Base-by-base conservation (phyloP, 2,888 invertebrate species). In the Melieria picta region DNA sequence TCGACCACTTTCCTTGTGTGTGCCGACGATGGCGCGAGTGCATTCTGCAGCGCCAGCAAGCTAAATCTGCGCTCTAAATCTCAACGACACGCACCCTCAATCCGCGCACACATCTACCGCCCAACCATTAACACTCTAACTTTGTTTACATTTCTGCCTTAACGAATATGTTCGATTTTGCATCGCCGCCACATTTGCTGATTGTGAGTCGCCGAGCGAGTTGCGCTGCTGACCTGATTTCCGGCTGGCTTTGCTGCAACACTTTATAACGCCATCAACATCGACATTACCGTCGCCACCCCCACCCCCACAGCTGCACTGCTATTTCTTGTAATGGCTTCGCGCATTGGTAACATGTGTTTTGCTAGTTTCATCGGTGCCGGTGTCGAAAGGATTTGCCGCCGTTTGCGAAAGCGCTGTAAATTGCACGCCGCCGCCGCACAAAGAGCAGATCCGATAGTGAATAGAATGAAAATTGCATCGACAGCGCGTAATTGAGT, bases 101-200 rank as follows among this genome's bases (percentile, higher is more conserved):
- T 57, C 42, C 7, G 4, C 13, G 13, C 50, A n/a, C 65, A 6
- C 46, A 11, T 2, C 43, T 11, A 45, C 30, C 1, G 52, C 52
- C 5, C 45, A 50, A 67, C 50, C 60, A 60, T 52, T 67, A 60
- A 16, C 61, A 67, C 50, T 58, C 67, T 61, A 61, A 67, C 61
- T 67, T 65, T 84, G 80, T 83, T 83, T 84, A 79, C 78, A 81
- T 83, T 84, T 84, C 79, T 78, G 77, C 84, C 84, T 78, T 81
- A 79, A 77, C 80, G 83, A 83, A 84, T 84, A 84, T 83, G 83
- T 79, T 80, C 81, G 81, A 83, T 84, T 84, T 83, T 81, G 43
- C 50, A 60, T 52, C 50, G 52, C 30, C 30, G 7, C 5, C 6
- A 43, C n/a, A 5, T 42, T 11, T 16, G 30, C 11, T 50, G 50